Evolutionary conservation across 2,888 invertebrate genomes (phyloP), one percentile per base, ranked within the genome.

Genomic region (Eilema caniola): DNA sequence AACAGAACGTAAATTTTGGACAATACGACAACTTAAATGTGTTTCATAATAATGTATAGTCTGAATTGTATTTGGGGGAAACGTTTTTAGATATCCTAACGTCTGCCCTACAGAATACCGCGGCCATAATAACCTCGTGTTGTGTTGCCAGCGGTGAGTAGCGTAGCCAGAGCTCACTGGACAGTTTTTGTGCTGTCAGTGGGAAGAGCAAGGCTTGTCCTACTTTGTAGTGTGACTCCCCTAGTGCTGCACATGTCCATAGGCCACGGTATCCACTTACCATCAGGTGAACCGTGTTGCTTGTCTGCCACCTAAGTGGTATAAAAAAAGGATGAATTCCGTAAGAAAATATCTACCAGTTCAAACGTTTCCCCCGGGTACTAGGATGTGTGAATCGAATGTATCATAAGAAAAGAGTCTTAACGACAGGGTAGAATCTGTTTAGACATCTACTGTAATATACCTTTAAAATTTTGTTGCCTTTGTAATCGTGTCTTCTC

Each of bases 381-480:
- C 72, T 66, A 68, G 70, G 74, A 74, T 67, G 57, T 80, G 74
- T 67, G 68, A 24, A 41, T 67, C 60, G 24, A 67, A 66, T 60
- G 65, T 70, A 71, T 68, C 66, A 47, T 70, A 56, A 61, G 33
- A 68, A 25, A 68, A 61, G 60, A 69, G 69, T 77, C 69, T 72
- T 78, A 78, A 69, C 59, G 78, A 84, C 87, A 86, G 87, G 87
- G 85, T 85, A 71, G 74, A 71, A 76, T 73, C 83, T 83, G 75
- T 80, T 83, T 66, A 72, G 62, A 74, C 68, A 72, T 63, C 62
- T 62, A 70, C 53, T 70, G 73, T 78, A n/a, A n/a, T n/a, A 74
- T 76, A 82, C 70, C 66, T 69, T 53, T 74, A 63, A 71, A 66
- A 77, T 82, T 81, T 69, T 80, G 81, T 78, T 80, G 79, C 81